Base-by-base conservation (phyloP, 2,113 vertebrate species). In the Hemiscyllium ocellatum region DNA sequence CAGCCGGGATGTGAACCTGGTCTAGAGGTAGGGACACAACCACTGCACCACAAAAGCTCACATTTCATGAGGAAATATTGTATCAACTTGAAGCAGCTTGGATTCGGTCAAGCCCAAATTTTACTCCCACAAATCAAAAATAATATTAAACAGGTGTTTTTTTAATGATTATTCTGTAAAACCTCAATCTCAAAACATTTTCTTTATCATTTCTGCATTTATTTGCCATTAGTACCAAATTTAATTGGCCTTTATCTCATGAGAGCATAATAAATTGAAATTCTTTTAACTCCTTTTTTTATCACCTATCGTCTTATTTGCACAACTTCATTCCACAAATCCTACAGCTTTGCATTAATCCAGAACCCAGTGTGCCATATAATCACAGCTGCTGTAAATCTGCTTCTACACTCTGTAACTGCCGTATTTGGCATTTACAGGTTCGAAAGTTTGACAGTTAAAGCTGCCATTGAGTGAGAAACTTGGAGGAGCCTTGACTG, bases 111-210 rank as follows among this genome's bases (percentile, higher is more conserved):
- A 61, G 29, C 52, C 61, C 52, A 56, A 1, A 0, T 90, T 90
- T 90, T 24, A 33, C 29, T 90, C 52, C 87, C 17, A 33, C 29
- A 33, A 13, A 90, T 90, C 87, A 33, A 87, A 61, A 33, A 61
- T 90, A 61, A 90, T 90, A 90, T 90, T 90, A 90, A 90, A 90
- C 87, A 61, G 87, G 87, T 26, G 33, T 12, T 33, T 87, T 61
- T 26, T 33, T 87, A n/a, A 10, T 12, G 56, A 1, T 61, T 61
- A 90, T 56, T 90, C 89, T n/a, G n/a, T 66, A 65, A 33, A 19
- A 61, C 56, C 65, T 91, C 56, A 91, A 91, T 22, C 33, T 65
- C 33, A 66, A 65, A 20, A 61, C 61, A 29, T 15, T 89, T 61
- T 89, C 26, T 29, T 29, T 33, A 61, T 91, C 56, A 37, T 66